Evolutionary conservation across 2,888 invertebrate species (phyloP), one percentile per base, ranked within the genome.

Genomic region (Petrophora chlorosata): DNA sequence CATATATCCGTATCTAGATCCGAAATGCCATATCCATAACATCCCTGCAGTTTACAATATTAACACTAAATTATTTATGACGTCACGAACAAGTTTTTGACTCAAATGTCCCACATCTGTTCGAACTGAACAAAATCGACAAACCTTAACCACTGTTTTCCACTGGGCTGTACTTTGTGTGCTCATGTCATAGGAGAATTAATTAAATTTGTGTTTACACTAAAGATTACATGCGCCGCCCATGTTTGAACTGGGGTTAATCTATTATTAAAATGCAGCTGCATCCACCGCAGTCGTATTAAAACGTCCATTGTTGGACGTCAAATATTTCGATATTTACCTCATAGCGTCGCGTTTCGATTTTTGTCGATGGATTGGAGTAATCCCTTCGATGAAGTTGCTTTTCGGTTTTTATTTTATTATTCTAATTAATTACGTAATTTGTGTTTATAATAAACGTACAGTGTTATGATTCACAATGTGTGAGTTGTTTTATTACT

Each of bases 171-270:
- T 48, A 52, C 49, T 52, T 53, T 61, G 51, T 61, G 56, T 63
- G 60, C 61, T 63, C 61, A 68, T 70, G 74, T 74, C 74, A 77
- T 76, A 70, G 60, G 61, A 63, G 68, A 77, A 82, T 82, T 82
- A 85, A 85, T 85, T 82, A 82, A 84, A 79, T 78, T 74, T 69
- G 70, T 79, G 78, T 82, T 72, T 83, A 78, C 78, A 73, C 67
- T 78, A 76, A 80, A 82, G 80, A 82, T 84, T 80, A 82, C 78
- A 79, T 63, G 68, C 65, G 54, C 59, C 49, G 63, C 47, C 63
- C 56, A 41, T 77, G 79, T 79, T 79, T 82, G 76, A 54, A 54
- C 64, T 60, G 61, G 59, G 76, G 77, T 79, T 82, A 79, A 84
- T 82, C 71, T 77, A 81, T 83, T 81, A 83, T 81, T 81, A 79